Evolutionary conservation across 2,888 invertebrate genomes (phyloP).

Genomic region (Quadroppia sp.): DNA sequence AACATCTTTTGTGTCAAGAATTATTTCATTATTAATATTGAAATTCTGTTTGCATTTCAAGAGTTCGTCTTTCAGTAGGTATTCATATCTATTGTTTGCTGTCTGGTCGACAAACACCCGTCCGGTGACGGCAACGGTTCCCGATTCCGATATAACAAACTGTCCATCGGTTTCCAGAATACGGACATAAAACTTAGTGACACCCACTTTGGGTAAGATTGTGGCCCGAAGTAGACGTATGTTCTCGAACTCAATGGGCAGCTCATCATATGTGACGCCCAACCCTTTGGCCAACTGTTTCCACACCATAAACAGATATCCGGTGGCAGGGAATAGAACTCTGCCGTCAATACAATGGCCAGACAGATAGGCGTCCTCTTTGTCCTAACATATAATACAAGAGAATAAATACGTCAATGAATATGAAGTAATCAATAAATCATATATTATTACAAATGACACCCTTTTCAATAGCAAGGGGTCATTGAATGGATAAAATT

Average conservation of each 20-base stretch:
- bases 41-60: not conserved
- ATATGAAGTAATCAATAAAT: no score
- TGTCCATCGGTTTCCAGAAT: conserved; percentile 52
- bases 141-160: conserved; percentile 54
- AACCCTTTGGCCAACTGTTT: conserved; percentile 61
- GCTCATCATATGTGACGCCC: not conserved
- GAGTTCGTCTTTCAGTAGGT: not conserved
- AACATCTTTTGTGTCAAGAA: not conserved
- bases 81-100: not conserved
- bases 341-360: conserved; percentile 63
- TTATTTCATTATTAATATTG: not conserved
- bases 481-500: no score
- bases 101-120: conserved; percentile 45
- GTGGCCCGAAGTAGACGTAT: conserved; percentile 34
- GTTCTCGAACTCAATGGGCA: conserved; percentile 39
- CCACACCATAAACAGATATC: conserved; percentile 67
- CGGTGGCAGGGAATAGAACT: conserved; percentile 57
- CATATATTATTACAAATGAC: no score
- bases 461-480: no score
- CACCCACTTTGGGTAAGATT: conserved; percentile 24
- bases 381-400: conserved; percentile 47
- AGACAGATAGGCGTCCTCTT: conserved; percentile 60
- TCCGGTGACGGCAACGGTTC: conserved; percentile 53
- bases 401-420: conserved; percentile 47
- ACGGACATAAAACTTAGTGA: conserved; percentile 29